Evolutionary conservation across 2,113 vertebrate genomes (phyloP), one percentile per base, ranked within the genome.

Genomic region (Seriola dumerili): DNA sequence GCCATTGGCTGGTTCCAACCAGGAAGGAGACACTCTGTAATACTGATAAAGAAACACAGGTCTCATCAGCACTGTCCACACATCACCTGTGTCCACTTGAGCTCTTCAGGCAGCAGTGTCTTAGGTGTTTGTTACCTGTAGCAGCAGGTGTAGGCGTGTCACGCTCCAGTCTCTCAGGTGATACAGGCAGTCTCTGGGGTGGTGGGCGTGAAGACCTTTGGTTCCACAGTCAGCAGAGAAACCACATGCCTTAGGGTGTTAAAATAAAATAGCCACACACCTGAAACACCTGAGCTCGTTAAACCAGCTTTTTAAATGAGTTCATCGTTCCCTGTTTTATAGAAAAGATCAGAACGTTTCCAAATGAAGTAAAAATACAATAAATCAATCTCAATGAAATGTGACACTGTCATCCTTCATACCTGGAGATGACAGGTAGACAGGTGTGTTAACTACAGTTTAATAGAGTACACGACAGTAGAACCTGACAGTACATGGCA

Each of bases 91-190:
- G 17, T 1, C 34, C 42, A 59, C 32, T 9, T 54, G 64, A 63
- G 16, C 40, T 46, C 11, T 23, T 36, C 71, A 61, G n/a, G 48
- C 48, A 5, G 4, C 16, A n/a, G n/a, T n/a, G n/a, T n/a, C n/a
- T n/a, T n/a, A 38, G 61, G 11, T 1, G 10, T 32, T 40, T 32
- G 52, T 79, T 25, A 96, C 95, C 89, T 94, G 93, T 1, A 96
- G 83, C 57, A 96, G 85, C 57, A 72, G 85, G 25, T 88, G 92
- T 0, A 96, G 90, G 48, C 94, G 94, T 44, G 70, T 0, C 34
- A 95, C 84, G 9, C 59, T 94, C 96, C 96, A 96, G 91, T 96
- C 96, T 23, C 96, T 92, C 36, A 96, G 93, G 84, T 96, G 92
- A 83, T 95, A 96, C 38, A 96, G 90, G 64, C 96, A 96, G 92